Percentiles rank a stretch among this genome's conserved stretches.
Evolutionary conservation across 2,113 vertebrate genomes (phyloP).

Genomic region (Amazona vittata): DNA sequence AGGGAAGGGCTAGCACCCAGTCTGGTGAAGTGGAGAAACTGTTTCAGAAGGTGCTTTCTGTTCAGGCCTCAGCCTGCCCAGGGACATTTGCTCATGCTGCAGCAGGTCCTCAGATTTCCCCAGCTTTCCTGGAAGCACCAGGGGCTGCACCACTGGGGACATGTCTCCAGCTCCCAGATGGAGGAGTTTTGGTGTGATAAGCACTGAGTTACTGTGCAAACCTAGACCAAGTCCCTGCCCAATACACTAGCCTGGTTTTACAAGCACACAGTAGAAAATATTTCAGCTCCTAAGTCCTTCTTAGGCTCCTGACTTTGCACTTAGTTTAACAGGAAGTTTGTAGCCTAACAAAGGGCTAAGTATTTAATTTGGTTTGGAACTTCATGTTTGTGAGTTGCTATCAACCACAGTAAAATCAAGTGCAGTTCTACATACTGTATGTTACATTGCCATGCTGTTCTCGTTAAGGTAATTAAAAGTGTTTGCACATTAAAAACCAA

Average conservation of each 20-base stretch:
- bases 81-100: fast-evolving
- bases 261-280: background rate
- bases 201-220: background rate
- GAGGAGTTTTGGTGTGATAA: background rate
- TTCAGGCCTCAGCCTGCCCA: background rate
- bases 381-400: background rate
- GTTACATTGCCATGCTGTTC: background rate
- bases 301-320: background rate
- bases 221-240: background rate
- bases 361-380: background rate
- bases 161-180: fast-evolving
- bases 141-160: fast-evolving
- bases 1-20: background rate
- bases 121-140: background rate
- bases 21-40: background rate
- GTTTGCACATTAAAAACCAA: conserved; percentile 18
- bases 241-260: background rate
- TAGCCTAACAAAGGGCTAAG: background rate
- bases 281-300: background rate
- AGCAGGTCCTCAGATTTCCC: background rate
- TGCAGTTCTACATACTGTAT: background rate
- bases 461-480: conserved; percentile 28
- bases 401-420: background rate
- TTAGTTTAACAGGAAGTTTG: background rate
- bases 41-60: background rate